Evolutionary conservation across 2,888 invertebrate species (phyloP), one percentile per base, ranked within the genome.

Genomic region (Acrobeloides nanus): DNA sequence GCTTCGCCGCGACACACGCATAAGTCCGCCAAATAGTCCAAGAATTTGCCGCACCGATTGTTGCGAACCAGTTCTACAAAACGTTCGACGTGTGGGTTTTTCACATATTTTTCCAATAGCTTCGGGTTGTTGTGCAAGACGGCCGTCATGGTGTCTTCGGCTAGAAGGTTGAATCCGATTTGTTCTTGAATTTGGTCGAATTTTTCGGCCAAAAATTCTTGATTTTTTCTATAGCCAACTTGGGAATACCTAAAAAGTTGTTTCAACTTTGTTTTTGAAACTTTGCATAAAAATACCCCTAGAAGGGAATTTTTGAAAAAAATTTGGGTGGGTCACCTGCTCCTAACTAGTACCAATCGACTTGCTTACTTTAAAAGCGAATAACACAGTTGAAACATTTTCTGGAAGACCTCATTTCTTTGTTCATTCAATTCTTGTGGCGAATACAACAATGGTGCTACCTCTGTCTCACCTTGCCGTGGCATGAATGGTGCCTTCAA

Each of bases 121-220:
- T 95, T 93, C 58, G 93, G 82, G 76, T 97, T 97, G 77, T 95
- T 95, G 76, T 97, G 95, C 26, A 99, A 78, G 45, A 99, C 79
- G 0, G 95, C 95, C 0, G 97, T 99, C 67, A 99, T 97, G 0
- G 97, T 97, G 75, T 97, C 97, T 76, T 99, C 95, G 0, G 97
- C 97, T 29, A 95, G 77, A 46, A 99, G 89, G 76, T 97, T 95
- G 75, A 90, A 92, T 26, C 97, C 97, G 63, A 99, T 97, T 80
- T 99, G 59, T 74, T 92, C 92, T 78, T 97, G 97, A 90, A 97
- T 97, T 74, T 97, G 87, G 26, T 90, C 92, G 78, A 97, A 95
- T 78, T 93, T 88, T 38, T 71, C 68, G 12, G 97, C 95, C 64
- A 97, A 92, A 76, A 95, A 89, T 79, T 97, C 97, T 85, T 95